Conservation (phyloP, 2,797 vertebrate species). For the Tenualosa thibaudeaui region DNA sequence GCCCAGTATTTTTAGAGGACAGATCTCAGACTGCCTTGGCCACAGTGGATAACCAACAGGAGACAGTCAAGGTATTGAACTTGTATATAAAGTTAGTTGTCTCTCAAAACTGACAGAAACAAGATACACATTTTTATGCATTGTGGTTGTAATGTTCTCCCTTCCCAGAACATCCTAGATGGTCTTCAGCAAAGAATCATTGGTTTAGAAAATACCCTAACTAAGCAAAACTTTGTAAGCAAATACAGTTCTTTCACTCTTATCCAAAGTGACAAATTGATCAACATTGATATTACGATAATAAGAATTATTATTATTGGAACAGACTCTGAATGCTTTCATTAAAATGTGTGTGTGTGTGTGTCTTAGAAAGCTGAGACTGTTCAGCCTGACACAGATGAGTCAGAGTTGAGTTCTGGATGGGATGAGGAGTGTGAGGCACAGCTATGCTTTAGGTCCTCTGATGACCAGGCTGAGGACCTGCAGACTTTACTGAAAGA, state of each 20-base stretch:
- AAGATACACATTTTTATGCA: neutral
- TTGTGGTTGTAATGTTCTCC: neutral
- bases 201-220: conserved; percentile 1
- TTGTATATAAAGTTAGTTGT: neutral
- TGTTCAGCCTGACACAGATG: conserved; percentile 30
- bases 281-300: neutral
- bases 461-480: conserved; percentile 35
- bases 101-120: too few species aligned
- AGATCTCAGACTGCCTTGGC: neutral
- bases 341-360: conserved; percentile 2
- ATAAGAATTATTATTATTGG: neutral
- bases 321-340: neutral
- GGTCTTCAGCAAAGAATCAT: conserved; percentile 9
- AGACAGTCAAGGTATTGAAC: neutral
- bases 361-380: neutral
- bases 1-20: neutral
- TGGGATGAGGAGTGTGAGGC: conserved; percentile 34
- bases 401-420: neutral
- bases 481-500: conserved; percentile 44
- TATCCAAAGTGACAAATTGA: conserved; percentile 20
- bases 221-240: neutral
- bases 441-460: conserved; percentile 30
- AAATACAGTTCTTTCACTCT: neutral
- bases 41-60: neutral
- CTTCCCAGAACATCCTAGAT: neutral